These are phyloP conservation scores for Ptiloglossa arizonensis DNA, from an alignment of 1,140 invertebrate species.

Conservation along the genomic window DNA sequence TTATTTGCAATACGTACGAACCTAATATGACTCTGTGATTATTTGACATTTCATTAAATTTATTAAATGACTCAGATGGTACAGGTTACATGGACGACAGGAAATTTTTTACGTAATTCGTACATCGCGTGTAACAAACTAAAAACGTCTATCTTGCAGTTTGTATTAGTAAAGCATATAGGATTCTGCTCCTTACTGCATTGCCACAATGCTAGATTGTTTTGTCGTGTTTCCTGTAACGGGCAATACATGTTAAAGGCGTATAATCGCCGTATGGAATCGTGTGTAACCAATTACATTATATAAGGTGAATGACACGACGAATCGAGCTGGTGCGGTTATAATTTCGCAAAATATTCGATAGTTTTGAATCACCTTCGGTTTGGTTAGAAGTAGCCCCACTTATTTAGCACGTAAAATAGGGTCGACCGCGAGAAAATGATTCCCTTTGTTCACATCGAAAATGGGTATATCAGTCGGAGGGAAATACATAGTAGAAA, in stretches of 20 bases:
- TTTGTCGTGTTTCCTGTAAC: conserved; percentile 43
- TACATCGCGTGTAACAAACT: conserved; percentile 39
- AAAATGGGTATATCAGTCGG: conserved; percentile 68
- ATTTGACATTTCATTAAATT: conserved; percentile 30
- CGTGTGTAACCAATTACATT: conserved; percentile 69
- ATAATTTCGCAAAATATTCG: conserved; percentile 74
- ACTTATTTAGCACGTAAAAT: conserved; percentile 70
- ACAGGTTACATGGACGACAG: conserved; percentile 20
- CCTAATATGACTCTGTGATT: conserved; percentile 37
- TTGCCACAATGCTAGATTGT: conserved; percentile 47
- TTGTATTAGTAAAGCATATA: conserved; percentile 43
- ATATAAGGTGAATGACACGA: conserved; percentile 73
- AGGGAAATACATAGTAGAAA: conserved; percentile 76
- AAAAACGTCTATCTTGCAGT: conserved; percentile 50
- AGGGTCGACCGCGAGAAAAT: conserved; percentile 60
- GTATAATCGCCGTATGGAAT: conserved; percentile 49
- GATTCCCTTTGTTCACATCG: conserved; percentile 67
- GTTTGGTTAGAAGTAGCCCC: conserved; percentile 73
- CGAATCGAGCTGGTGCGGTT: conserved; percentile 65
- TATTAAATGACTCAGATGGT: conserved; percentile 32
- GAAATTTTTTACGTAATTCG: conserved; percentile 28
- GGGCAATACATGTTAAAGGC: conserved; percentile 55
- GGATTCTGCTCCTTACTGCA: conserved; percentile 39
- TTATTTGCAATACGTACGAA: conserved; percentile 40
- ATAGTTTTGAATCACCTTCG: conserved; percentile 72